phyloP scores from a whole-genome alignment of 2,113 vertebrate genomes.

The Penelope pileata region DNA sequence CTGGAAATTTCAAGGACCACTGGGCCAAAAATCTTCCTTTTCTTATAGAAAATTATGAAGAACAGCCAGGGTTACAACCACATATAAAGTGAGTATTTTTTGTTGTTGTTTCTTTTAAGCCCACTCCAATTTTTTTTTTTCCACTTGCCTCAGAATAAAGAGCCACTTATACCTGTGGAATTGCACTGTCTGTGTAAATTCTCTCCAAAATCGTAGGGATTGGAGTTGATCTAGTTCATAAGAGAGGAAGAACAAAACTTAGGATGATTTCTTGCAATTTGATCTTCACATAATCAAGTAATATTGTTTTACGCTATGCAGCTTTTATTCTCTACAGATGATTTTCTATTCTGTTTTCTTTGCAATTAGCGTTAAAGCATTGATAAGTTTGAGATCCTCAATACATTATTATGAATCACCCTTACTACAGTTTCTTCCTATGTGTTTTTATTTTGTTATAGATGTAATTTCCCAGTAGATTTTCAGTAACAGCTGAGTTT shows the following conservation, averaged over 20 bases:
- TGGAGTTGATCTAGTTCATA: background rate
- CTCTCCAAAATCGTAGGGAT: background rate
- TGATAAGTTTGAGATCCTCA: background rate
- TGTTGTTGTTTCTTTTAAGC: background rate
- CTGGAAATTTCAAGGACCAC: constrained; percentile 96
- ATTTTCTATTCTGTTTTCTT: background rate
- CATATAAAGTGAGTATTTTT: constrained; percentile 89
- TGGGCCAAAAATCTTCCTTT: constrained; percentile 98
- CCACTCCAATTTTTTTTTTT: background rate
- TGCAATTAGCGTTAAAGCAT: background rate
- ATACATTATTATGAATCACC: fast-evolving
- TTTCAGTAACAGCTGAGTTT: background rate
- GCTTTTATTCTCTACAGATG: background rate
- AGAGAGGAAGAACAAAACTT: background rate
- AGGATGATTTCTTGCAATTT: background rate
- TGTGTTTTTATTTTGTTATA: background rate
- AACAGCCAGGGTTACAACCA: constrained; percentile 95
- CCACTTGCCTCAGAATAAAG: too few species aligned
- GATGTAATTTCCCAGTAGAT: background rate
- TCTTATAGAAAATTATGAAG: constrained; percentile 96
- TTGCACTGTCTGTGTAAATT: background rate
- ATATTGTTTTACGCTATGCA: background rate
- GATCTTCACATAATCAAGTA: background rate
- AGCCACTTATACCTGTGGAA: background rate
- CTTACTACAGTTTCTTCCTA: background rate